phyloP scores from a whole-genome alignment of 1,140 invertebrate species.

The Drosophila nebulosa region DNA sequence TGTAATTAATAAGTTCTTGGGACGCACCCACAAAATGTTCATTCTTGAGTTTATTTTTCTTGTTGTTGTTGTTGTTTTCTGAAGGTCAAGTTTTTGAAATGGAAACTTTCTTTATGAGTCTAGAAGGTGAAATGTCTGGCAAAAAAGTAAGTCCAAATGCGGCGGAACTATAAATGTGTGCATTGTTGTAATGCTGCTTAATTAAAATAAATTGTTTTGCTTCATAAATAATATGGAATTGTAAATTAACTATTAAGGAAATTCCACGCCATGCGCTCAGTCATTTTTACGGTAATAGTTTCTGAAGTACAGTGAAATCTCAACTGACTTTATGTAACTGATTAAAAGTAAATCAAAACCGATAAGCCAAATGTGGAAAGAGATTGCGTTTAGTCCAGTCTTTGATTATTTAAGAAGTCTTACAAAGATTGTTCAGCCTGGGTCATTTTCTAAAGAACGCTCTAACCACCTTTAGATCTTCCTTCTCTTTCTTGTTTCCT shows the following conservation, averaged over 20 bases:
- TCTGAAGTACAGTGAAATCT: background rate
- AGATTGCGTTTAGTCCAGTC: too few relatives aligned
- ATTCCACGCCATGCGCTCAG: background rate
- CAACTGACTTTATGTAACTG: background rate
- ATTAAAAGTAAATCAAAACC: background rate
- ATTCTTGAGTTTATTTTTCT: too few relatives aligned
- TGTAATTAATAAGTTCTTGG: background rate
- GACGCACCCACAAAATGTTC: constrained; percentile 6
- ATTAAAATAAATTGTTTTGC: constrained; percentile 2
- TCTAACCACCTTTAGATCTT: too few relatives aligned
- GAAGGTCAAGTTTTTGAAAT: constrained; percentile 8
- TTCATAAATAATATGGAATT: background rate
- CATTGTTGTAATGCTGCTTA: constrained; percentile 7
- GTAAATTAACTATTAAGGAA: background rate
- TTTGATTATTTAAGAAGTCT: too few relatives aligned
- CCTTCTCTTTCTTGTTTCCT: too few relatives aligned
- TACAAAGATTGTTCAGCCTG: too few relatives aligned
- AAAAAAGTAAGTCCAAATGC: background rate
- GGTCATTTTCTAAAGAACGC: too few relatives aligned
- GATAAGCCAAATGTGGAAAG: background rate
- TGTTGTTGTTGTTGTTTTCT: background rate
- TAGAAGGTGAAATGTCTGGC: constrained; percentile 6
- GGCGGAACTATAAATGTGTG: background rate
- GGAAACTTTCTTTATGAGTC: constrained; percentile 9
- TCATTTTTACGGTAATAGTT: background rate